Evolutionary conservation across 2,888 invertebrate genomes (phyloP), one percentile per base, ranked within the genome.

Genomic region (Galerucella calmariensis): DNA sequence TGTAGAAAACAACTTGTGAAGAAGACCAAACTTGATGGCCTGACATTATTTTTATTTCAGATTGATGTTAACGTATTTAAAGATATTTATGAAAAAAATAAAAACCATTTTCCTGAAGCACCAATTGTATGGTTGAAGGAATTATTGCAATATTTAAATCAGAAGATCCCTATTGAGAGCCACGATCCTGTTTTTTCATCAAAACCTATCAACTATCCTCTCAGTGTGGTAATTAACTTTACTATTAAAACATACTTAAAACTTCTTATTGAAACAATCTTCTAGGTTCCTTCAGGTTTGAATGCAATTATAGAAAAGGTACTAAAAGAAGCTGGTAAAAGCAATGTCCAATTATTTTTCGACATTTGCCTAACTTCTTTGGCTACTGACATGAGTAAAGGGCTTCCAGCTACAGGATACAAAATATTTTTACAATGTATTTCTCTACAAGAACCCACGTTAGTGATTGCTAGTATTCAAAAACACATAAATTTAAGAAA

Each of bases 321-420:
- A 8, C 86, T 94, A 1, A 88, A 90, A 59, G 90, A 91, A 69
- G 90, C 92, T 10, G 93, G 93, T 0, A 89, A 90, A 77, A 88
- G 90, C 8, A 93, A 92, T 79, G 86, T 90, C 8, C 92, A 92
- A 82, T 86, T 92, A 79, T 94, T 94, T 86, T 94, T 91, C 82
- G 93, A 94, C 85, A 91, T 91, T 44, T 91, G 92, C 51, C 87
- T 95, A 20, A 92, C 92, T 9, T 89, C 92, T 16, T 90, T 95
- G 89, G 92, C 93, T 6, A 92, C 91, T 81, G 94, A 94, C 81
- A 91, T 94, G 90, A 91, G 91, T 67, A 93, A 92, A 88, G 92
- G 92, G 88, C 84, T 89, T 76, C 88, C 90, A 65, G 91, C 91
- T 16, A 87, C 92, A 27, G 94, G 95, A 0, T 91, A 93, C 82